Evolutionary conservation across 2,888 invertebrate species (phyloP), one percentile per base, ranked within the genome.

Genomic region (Tenthredo amoena): DNA sequence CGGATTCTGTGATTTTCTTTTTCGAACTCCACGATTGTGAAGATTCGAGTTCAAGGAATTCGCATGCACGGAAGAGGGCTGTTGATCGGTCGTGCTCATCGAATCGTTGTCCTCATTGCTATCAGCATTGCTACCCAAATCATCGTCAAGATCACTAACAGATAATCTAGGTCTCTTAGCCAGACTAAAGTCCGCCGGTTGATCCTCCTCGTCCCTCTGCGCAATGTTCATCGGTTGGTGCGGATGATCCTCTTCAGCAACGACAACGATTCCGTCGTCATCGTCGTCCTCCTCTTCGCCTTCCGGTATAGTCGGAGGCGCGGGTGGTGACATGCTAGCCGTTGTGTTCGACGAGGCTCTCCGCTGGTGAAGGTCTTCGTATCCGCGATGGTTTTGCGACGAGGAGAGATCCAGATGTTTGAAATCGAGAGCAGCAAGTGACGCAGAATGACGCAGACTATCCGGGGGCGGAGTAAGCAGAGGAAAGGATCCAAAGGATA

Each of bases 1-100:
- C 0, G 98, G 98, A 92, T 98, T 98, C 89, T 97, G 96, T 89
- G 96, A 98, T 94, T 98, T 98, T 43, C 98, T 95, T 93, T 98
- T 98, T 85, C 98, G 95, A n/a, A 93, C 93, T 0, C 93, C 92
- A 18, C 92, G 90, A 84, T 88, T 92, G 86, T 91, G 90, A 0
- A 90, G 89, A 68, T 90, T 92, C 43, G 91, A 89, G 9, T 91
- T 88, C 55, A 89, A 90, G 0, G 87, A 86, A 47, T 87, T 86
- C 18, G 89, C 86, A 21, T 91, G 92, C 15, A 83, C 68, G 18
- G 83, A 65, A 10, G 83, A 83, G 1, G 68, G 47, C 31, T 65
- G 83, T 31, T 92, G 91, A 77, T 92, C 92, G 2, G 89, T 83
- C n/a, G 91, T 90, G 58, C 92, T 89, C 88, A 92, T 90, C 2